Percentiles rank a stretch among this genome's conserved stretches.
These are phyloP conservation scores for Reticulitermes speratus DNA, from an alignment of 1,140 invertebrate genomes.

Conservation along the genomic window DNA sequence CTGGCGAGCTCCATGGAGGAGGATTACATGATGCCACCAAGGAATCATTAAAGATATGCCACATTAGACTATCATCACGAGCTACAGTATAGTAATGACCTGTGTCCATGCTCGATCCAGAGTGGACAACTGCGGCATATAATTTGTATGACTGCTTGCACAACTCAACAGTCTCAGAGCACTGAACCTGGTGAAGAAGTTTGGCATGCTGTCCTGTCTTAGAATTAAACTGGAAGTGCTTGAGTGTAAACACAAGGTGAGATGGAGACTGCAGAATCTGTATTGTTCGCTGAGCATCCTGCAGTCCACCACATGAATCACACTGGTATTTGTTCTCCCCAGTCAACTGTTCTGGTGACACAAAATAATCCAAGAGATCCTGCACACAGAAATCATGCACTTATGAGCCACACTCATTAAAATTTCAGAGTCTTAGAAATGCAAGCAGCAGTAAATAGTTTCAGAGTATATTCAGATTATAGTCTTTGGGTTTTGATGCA, in stretches of 20 bases:
- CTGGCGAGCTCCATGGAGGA: conserved; percentile 63
- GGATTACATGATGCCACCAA: conserved; percentile 62
- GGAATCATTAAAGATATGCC: conserved; percentile 82
- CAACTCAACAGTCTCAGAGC: conserved; percentile 43
- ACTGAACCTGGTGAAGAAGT: conserved; percentile 59
- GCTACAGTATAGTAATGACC: conserved; percentile 87
- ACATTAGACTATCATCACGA: conserved; percentile 61
- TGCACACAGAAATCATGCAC: conserved; percentile 59
- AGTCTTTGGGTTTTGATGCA: too few species aligned
- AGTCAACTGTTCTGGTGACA: conserved; percentile 70
- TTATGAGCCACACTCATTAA: too few species aligned
- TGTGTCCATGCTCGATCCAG: conserved; percentile 75
- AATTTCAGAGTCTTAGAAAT: too few species aligned
- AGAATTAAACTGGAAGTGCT: conserved; percentile 77
- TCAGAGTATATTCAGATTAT: too few species aligned
- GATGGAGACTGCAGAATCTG: conserved; percentile 68
- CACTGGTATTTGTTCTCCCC: conserved; percentile 83
- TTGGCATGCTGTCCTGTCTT: conserved; percentile 71
- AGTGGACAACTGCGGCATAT: conserved; percentile 81
- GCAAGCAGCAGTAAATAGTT: too few species aligned
- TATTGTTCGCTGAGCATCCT: conserved; percentile 73
- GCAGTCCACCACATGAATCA: conserved; percentile 68
- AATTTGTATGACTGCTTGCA: conserved; percentile 60
- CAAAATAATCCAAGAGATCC: conserved; percentile 71
- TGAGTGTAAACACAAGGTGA: conserved; percentile 75